A percentile compares a stretch with the other conserved stretches of the same genome.
phyloP scores from a whole-genome alignment of 35 echinoderm and acorn worm species.

The Heliocidaris erythrogramma region DNA sequence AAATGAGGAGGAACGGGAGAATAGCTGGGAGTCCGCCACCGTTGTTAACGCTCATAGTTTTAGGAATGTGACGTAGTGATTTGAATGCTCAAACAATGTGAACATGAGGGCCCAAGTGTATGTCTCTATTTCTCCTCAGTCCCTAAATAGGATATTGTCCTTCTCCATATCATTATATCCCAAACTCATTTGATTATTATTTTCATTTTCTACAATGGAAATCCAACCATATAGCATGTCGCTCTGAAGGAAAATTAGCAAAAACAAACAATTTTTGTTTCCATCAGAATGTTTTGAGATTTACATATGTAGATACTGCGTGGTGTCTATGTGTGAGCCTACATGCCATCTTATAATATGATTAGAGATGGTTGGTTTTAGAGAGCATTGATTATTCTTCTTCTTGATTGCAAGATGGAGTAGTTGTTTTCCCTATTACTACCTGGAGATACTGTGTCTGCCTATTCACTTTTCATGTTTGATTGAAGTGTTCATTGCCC shows the following conservation, averaged over 20 bases:
- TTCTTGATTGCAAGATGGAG: background rate
- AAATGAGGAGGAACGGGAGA: background rate
- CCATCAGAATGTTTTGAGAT: too few species aligned
- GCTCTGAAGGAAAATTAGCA: background rate
- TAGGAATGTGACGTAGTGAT: background rate
- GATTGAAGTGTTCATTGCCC: conserved; percentile 16
- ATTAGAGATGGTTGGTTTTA: background rate
- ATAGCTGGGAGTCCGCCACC: background rate
- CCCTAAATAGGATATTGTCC: background rate
- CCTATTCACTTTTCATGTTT: conserved; percentile 12
- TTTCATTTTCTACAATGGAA: background rate
- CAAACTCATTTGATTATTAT: too few species aligned
- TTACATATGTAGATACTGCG: too few species aligned
- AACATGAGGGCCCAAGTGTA: background rate
- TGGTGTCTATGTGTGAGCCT: too few species aligned
- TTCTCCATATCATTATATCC: background rate
- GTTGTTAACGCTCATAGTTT: background rate
- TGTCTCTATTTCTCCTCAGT: background rate
- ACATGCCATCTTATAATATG: background rate
- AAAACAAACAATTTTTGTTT: background rate
- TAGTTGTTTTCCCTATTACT: background rate
- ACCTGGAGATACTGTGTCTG: background rate
- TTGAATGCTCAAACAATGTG: background rate
- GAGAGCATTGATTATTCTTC: background rate
- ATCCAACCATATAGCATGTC: background rate